Conservation (phyloP, 2,113 vertebrate species). For the Acrocephalus arundinaceus region DNA sequence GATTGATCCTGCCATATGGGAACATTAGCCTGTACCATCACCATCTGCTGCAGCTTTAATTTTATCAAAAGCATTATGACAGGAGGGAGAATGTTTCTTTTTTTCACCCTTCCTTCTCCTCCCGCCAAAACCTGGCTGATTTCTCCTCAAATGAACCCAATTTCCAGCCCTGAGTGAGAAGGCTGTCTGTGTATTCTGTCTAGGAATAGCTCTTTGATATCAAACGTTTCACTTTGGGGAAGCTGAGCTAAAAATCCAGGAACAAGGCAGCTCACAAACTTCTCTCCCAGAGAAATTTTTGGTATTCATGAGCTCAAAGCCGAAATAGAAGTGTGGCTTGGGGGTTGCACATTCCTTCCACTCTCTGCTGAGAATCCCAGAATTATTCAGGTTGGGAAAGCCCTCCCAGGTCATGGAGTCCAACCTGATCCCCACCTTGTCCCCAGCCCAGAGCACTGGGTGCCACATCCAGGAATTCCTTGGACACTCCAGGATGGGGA, state of each 20-base stretch:
- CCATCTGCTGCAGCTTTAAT: constrained; percentile 55
- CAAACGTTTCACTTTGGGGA: background rate
- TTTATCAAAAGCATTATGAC: constrained; percentile 50
- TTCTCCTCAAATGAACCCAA: constrained; percentile 44
- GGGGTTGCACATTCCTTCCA: background rate
- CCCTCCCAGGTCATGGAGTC: accelerated
- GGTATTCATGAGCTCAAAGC: background rate
- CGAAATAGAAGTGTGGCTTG: background rate
- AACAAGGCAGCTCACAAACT: background rate
- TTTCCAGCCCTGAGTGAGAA: background rate
- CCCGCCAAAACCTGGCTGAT: constrained; percentile 3
- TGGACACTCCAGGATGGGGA: background rate
- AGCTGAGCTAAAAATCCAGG: background rate
- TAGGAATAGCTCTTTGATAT: background rate
- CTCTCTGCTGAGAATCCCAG: background rate
- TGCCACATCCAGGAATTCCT: background rate
- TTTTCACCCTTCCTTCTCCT: background rate
- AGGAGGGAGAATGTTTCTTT: constrained; percentile 25
- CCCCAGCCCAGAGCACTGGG: accelerated
- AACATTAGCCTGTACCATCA: constrained; percentile 47
- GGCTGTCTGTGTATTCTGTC: background rate
- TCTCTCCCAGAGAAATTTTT: background rate
- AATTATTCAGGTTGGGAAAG: background rate
- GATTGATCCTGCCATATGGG: constrained; percentile 55
- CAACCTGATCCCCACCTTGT: accelerated